Evolutionary conservation across 2,888 invertebrate genomes (phyloP).

Genomic region (Geophilus truncorum): DNA sequence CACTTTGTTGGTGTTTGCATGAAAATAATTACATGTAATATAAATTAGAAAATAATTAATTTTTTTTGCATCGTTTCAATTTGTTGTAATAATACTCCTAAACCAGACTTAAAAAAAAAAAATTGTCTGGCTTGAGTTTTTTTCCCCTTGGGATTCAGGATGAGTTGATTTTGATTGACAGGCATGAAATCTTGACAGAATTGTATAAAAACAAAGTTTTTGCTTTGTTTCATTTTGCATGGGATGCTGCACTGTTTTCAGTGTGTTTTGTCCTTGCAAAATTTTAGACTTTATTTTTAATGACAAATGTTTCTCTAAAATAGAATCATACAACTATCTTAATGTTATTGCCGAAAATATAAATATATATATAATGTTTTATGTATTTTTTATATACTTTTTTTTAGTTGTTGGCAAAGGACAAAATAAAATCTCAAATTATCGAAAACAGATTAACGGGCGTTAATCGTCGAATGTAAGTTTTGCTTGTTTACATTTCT

Average conservation of each 20-base stretch:
- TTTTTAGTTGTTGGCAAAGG: not conserved
- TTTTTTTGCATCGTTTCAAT: not conserved
- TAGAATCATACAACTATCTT: no score
- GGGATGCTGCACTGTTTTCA: slow-evolving; percentile 23
- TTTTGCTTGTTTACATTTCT: not conserved
- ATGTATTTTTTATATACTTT: not conserved
- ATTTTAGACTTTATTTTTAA: not conserved
- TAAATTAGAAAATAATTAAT: not conserved
- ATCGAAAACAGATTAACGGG: not conserved
- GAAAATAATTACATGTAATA: not conserved
- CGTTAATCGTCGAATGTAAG: not conserved
- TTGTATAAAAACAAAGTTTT: not conserved
- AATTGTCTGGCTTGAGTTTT: not conserved
- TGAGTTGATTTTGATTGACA: slow-evolving; percentile 24
- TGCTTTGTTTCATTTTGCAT: not conserved
- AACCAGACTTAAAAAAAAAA: not conserved
- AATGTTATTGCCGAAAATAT: no score
- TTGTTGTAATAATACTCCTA: not conserved
- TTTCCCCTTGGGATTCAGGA: slow-evolving; percentile 6
- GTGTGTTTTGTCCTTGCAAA: slow-evolving; percentile 21
- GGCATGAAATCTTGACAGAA: not conserved
- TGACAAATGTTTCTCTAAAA: no score
- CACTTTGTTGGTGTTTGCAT: not conserved
- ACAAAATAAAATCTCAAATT: not conserved
- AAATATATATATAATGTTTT: not conserved